phyloP scores from a whole-genome alignment of 1,140 invertebrate genomes.

The Pseudomyrmex concolor region DNA sequence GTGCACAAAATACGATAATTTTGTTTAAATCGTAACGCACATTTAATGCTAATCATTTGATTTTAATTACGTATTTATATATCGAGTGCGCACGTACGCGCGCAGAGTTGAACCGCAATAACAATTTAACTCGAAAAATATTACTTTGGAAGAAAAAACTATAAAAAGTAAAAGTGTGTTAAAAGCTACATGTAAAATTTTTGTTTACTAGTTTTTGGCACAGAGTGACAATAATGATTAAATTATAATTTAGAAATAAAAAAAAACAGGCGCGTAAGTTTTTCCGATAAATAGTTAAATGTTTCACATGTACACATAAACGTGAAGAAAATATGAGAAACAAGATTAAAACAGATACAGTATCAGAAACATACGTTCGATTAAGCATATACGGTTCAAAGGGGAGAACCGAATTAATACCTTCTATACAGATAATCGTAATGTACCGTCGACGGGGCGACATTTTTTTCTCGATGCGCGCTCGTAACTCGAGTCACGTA shows the following conservation, averaged over 20 bases:
- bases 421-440: slow-evolving; percentile 47
- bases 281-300: too few relatives aligned
- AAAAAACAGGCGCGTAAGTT: too few relatives aligned
- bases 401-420: slow-evolving; percentile 35
- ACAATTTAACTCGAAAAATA: neutral
- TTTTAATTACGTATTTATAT: slow-evolving; percentile 55
- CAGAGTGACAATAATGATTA: too few relatives aligned
- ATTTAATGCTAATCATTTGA: slow-evolving; percentile 52
- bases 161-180: neutral
- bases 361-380: slow-evolving; percentile 7
- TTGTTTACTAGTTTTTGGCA: too few relatives aligned
- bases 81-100: neutral
- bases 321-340: too few relatives aligned
- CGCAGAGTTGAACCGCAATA: neutral
- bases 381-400: neutral
- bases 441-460: slow-evolving; percentile 51
- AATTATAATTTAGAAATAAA: too few relatives aligned
- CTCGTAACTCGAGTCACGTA: slow-evolving; percentile 59
- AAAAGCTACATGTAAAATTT: neutral
- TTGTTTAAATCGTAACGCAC: slow-evolving; percentile 50
- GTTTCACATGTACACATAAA: too few relatives aligned
- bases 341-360: neutral
- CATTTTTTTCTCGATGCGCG: slow-evolving; percentile 47
- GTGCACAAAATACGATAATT: slow-evolving; percentile 50
- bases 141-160: neutral